These are phyloP conservation scores for Meandrina meandrites DNA, from an alignment of 92 coral and sea anemone genomes.

Conservation along the genomic window DNA sequence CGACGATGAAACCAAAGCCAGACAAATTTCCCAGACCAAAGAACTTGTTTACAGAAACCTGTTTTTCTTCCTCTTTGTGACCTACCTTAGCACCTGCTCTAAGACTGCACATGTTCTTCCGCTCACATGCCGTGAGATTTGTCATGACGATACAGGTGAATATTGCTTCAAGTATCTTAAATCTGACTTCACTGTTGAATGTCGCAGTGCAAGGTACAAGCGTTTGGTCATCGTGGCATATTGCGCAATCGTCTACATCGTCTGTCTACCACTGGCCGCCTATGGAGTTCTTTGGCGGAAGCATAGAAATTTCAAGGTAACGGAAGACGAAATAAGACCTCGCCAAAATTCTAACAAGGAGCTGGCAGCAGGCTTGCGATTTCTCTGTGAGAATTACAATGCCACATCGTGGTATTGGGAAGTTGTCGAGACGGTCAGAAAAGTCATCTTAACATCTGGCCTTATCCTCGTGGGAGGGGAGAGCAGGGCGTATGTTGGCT, in stretches of 20 bases:
- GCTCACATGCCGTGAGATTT: background rate
- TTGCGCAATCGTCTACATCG: constrained; percentile 5
- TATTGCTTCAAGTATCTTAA: background rate
- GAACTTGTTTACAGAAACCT: background rate
- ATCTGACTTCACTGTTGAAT: constrained; percentile 5
- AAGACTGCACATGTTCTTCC: background rate
- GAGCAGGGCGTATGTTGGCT: too few species aligned
- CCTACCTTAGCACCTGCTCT: constrained; percentile 19
- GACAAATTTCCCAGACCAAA: background rate
- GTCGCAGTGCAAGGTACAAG: background rate
- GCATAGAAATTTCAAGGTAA: background rate
- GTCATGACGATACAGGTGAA: background rate
- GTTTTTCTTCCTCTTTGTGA: constrained; percentile 15
- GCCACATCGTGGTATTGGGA: constrained; percentile 40
- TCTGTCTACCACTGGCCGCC: background rate
- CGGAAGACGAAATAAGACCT: background rate
- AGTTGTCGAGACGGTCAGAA: constrained; percentile 31
- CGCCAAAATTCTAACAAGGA: background rate
- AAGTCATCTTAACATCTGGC: background rate
- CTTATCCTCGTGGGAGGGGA: too few species aligned
- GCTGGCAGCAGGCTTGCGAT: constrained; percentile 3
- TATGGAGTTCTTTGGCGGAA: constrained; percentile 1
- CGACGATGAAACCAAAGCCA: background rate
- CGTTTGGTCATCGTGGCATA: constrained; percentile 7
- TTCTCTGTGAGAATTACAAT: constrained; percentile 32